Base-by-base conservation (phyloP, 2,888 invertebrate species). In the Gasteruption jaculator region DNA sequence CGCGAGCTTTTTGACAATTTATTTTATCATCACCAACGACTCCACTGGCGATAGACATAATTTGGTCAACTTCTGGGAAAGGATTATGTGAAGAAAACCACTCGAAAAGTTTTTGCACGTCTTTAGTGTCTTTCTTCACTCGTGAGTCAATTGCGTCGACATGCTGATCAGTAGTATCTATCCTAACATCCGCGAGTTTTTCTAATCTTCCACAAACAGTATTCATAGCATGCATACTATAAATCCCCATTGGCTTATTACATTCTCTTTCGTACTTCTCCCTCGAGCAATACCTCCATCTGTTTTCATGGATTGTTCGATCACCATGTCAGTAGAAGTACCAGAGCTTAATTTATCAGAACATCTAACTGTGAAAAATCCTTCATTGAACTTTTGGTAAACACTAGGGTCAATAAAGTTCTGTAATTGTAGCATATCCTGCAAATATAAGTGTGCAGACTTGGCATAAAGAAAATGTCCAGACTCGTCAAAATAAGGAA, bases 391-490 rank as follows among this genome's bases (percentile, higher is more conserved):
- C 36, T 42, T 20, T 29, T 52, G 11, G 37, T 49, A 57, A 37
- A 58, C 58, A 19, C 11, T 26, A 10, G 43, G 35, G 8, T 45
- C 11, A 52, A 54, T 60, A 45, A 38, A 50, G 31, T 45, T 36
- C 33, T 46, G 18, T 31, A 65, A 52, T 25, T 45, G 24, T 8
- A 38, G 27, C 65, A 68, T 70, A 49, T 64, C 61, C 56, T 70
- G 69, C 19, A 69, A 41, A 54, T 66, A 65, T 8, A 67, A 32
- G 29, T 65, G 61, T 14, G 48, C 49, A 36, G 49, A 60, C 51
- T 61, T 63, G 25, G 62, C 59, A 52, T 67, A 64, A 5, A 49
- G 33, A 37, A 65, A 65, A 53, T 71, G 61, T n/a, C 69, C 66
- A 43, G 49, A 49, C 20, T 63, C 60, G 49, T 65, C 60, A 46